A percentile compares a stretch with the other conserved stretches of the same genome.
These are phyloP conservation scores for Thamnophis sirtalis DNA, from an alignment of 2,113 vertebrate species.

Conservation along the genomic window DNA sequence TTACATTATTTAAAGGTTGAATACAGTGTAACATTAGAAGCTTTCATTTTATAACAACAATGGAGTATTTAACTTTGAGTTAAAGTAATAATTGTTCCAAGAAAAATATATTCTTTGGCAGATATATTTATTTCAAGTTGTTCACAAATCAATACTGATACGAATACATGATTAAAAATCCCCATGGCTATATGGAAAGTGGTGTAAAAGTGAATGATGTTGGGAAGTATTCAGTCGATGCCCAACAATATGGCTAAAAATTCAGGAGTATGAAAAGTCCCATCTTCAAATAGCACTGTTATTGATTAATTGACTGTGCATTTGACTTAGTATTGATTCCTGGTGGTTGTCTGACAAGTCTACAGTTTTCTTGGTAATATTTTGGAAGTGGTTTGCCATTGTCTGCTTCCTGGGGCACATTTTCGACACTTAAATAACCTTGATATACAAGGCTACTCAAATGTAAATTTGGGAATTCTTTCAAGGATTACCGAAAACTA, in stretches of 20 bases:
- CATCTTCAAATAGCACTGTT: not conserved
- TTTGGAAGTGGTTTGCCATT: not conserved
- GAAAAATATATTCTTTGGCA: not conserved
- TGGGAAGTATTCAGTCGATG: not conserved
- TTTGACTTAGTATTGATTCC: not conserved
- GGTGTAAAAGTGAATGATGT: not conserved
- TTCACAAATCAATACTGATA: not conserved
- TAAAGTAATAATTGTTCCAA: not conserved
- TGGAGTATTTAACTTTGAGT: not conserved
- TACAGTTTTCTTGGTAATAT: not conserved
- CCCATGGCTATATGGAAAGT: not conserved
- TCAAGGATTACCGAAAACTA: not conserved
- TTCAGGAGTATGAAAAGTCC: not conserved
- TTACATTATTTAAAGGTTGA: not conserved
- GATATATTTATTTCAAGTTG: not conserved
- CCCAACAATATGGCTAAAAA: not conserved
- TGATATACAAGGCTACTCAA: not conserved
- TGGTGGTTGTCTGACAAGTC: not conserved
- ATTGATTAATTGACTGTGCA: not conserved
- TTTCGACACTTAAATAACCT: not conserved
- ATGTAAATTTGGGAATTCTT: not conserved
- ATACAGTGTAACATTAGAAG: not conserved
- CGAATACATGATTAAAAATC: not conserved
- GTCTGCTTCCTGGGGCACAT: not conserved
- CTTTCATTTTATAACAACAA: not conserved